These are phyloP conservation scores for Hypolimnas misippus DNA, from an alignment of 2,888 invertebrate genomes.

Conservation along the genomic window DNA sequence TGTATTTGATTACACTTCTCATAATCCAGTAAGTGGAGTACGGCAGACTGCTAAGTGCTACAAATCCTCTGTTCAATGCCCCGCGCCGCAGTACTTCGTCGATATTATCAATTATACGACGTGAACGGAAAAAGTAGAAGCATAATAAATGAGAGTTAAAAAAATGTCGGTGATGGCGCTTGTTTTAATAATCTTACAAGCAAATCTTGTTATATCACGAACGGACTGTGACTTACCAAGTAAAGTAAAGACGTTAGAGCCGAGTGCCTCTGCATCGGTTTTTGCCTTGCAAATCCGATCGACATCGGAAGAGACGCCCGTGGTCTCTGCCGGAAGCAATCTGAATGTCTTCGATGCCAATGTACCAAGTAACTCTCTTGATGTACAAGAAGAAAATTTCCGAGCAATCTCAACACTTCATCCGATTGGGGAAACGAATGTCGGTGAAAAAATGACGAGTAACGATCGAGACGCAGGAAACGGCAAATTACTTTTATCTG, in stretches of 20 bases:
- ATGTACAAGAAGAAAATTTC: constrained; percentile 65
- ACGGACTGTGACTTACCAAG: constrained; percentile 52
- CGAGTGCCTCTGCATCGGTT: constrained; percentile 48
- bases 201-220: constrained; percentile 58
- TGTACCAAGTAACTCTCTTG: constrained; percentile 48
- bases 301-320: constrained; percentile 69
- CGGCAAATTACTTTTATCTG: constrained; percentile 52
- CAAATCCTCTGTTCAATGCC: constrained; percentile 74
- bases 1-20: constrained; percentile 49
- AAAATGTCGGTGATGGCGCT: constrained; percentile 59
- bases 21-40: constrained; percentile 74
- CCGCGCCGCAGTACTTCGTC: constrained; percentile 59
- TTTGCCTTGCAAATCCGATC: constrained; percentile 66
- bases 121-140: constrained; percentile 40
- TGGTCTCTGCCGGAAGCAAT: constrained; percentile 74
- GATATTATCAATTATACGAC: constrained; percentile 52
- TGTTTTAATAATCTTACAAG: constrained; percentile 59
- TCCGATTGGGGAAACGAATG: constrained; percentile 55
- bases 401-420: constrained; percentile 71
- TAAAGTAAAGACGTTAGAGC: constrained; percentile 58
- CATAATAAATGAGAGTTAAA: constrained; percentile 33
- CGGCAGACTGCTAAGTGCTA: constrained; percentile 82
- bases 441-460: constrained; percentile 56
- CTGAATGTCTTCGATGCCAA: constrained; percentile 62
- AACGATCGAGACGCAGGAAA: constrained; percentile 54